Base-by-base conservation (phyloP, 2,797 vertebrate genomes). In the Acropternis orthonyx region DNA sequence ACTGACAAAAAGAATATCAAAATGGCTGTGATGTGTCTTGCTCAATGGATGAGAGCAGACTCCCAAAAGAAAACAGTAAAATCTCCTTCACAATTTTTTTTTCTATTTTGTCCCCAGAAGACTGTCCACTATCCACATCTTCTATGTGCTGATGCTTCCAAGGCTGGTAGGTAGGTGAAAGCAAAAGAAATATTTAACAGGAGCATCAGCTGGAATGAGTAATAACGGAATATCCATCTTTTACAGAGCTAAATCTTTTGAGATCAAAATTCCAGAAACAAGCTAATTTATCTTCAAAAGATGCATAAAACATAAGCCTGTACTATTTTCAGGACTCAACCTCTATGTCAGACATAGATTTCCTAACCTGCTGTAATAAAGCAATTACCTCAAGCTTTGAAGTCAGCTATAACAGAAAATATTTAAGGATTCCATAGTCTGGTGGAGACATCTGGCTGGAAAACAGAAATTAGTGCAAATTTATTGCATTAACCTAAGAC, bases 381-480 rank as follows among this genome's bases (percentile, higher is more conserved):
- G 37, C 28, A 92, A 93, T 95, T 93, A 95, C 56, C 76, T 89
- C 10, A 85, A 44, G 44, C 61, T 96, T 86, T 93, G 72, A 96
- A 94, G 54, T 77, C 39, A 80, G 54, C 46, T 92, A 44, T 46
- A 86, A 92, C 41, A 81, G 36, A 66, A 88, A 83, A 49, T 75
- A 92, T 75, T 72, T 66, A 86, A 90, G 54, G 49, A 89, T 96
- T 94, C 72, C 46, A 26, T 92, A 95, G 93, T 94, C 92, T 88
- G 75, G 87, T 95, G 92, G 94, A 96, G 92, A 92, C 91, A 94
- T 96, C 94, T 93, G 96, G 49, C 89, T 96, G 89, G 89, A 94
- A 96, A 88, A 67, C 26, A 83, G 80, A 85, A 93, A 96, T 92
- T 30, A 80, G 75, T 74, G 39, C 19, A 72, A 91, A 89, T 89